Conservation (phyloP, 2,113 vertebrate species). For the Lampris megalopsis region DNA sequence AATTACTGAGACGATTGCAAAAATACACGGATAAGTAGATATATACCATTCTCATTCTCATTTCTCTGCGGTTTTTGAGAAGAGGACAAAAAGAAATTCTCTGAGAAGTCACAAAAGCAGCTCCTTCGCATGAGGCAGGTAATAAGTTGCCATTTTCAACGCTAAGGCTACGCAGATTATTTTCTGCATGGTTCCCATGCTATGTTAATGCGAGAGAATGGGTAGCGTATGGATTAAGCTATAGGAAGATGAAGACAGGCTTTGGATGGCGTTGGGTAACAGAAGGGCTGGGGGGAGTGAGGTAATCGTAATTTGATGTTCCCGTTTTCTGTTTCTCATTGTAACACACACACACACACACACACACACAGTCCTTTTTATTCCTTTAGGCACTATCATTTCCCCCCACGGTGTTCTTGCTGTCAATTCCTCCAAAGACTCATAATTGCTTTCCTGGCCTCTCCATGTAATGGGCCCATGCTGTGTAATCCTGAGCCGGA, state of each 20-base stretch:
- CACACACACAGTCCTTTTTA: conserved; percentile 23
- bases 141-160: not conserved
- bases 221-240: conserved; percentile 20
- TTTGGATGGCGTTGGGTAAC: not conserved
- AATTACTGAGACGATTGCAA: too few relatives aligned
- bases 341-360: conserved; percentile 14
- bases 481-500: conserved; percentile 66
- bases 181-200: conserved; percentile 19
- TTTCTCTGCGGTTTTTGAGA: too few relatives aligned
- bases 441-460: conserved; percentile 76
- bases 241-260: not conserved
- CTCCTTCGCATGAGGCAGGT: not conserved
- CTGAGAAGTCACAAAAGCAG: too few relatives aligned
- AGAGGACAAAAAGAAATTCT: too few relatives aligned
- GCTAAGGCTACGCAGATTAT: conserved; percentile 36
- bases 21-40: too few relatives aligned
- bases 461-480: conserved; percentile 66
- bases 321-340: conserved; percentile 4
- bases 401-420: conserved; percentile 52
- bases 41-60: too few relatives aligned
- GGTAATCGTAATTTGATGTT: conserved; percentile 58
- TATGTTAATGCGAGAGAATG: conserved; percentile 3
- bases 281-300: conserved; percentile 12
- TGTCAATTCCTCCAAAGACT: conserved; percentile 64
- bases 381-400: conserved; percentile 54